Evolutionary conservation across 2,888 invertebrate species (phyloP), one percentile per base, ranked within the genome.

Genomic region (Eubasilissa splendida): DNA sequence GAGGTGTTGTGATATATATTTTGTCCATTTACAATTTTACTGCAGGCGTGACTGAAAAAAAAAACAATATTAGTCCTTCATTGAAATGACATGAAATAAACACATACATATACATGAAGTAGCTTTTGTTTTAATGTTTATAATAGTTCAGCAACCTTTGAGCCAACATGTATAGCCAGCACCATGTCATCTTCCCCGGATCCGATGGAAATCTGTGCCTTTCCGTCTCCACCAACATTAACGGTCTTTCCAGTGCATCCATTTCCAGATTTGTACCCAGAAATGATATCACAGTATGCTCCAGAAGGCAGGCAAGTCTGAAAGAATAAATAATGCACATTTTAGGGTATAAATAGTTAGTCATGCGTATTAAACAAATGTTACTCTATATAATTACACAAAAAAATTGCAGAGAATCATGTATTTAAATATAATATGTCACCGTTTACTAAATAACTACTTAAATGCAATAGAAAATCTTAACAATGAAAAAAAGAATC

Each of bases 201-300:
- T 0, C 90, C 87, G 11, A 95, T 88, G 59, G 86, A 85, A 71
- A 95, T 90, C 59, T 89, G 86, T 0, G 93, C 94, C 0, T 86
- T 88, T 0, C 94, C 93, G 82, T 91, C 88, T 4, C 85, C 85
- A 50, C 90, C 91, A 4, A 96, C 95, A 0, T 86, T 89, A 0
- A 96, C 88, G 0, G 88, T 88, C 85, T 92, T 93, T 52, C 95
- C 95, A 0, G 92, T 92, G 85, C 96, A 96, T 0, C 86, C 85
- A 71, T 89, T 88, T 85, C 89, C 88, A 11, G 85, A 86, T 83
- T 90, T 87, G 79, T 86, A 84, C 3, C 95, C 95, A 11, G 93
- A 93, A 83, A 96, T 95, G 42, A 96, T 91, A 87, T 96, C 96
- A 85, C 96, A 96, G 87, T 96, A 96, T 0, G 85, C 89, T 3